These are phyloP conservation scores for Bagarius yarrelli DNA, from an alignment of 2,113 vertebrate species.

Conservation along the genomic window DNA sequence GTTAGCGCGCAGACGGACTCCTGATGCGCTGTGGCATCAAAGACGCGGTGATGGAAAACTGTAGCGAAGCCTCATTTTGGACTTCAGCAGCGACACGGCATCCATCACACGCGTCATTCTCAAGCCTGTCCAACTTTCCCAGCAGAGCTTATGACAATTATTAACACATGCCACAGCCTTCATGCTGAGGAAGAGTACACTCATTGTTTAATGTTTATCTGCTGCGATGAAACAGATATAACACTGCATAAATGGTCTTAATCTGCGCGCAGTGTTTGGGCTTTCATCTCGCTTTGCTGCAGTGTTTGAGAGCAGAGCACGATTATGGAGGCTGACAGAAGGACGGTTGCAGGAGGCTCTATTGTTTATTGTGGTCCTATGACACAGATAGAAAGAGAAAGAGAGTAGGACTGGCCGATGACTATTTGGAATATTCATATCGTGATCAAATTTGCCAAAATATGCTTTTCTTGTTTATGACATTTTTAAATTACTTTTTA, in stretches of 20 bases:
- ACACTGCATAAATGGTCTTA: slow-evolving; percentile 10
- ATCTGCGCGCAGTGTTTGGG: neutral
- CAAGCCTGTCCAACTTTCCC: slow-evolving; percentile 61
- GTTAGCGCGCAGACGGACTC: slow-evolving; percentile 60
- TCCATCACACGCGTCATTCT: slow-evolving; percentile 65
- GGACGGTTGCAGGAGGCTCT: neutral
- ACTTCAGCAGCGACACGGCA: slow-evolving; percentile 63
- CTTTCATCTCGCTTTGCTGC: slow-evolving; percentile 1
- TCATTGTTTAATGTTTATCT: slow-evolving; percentile 18
- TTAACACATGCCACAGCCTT: slow-evolving; percentile 30
- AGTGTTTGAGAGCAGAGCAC: neutral
- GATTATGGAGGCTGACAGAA: slow-evolving; percentile 20
- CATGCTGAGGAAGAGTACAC: slow-evolving; percentile 13
- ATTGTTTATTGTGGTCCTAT: slow-evolving; percentile 11
- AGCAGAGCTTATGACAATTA: slow-evolving; percentile 52
- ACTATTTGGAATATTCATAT: neutral
- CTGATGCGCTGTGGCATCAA: slow-evolving; percentile 57
- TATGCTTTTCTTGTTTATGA: neutral
- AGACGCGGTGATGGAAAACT: slow-evolving; percentile 58
- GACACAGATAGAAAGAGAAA: neutral
- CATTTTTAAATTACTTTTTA: neutral
- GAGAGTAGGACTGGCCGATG: neutral
- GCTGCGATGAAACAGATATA: slow-evolving; percentile 22
- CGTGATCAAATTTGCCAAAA: neutral
- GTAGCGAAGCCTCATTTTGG: slow-evolving; percentile 62